phyloP scores from a whole-genome alignment of 1,140 invertebrate genomes.

The Araneus ventricosus region DNA sequence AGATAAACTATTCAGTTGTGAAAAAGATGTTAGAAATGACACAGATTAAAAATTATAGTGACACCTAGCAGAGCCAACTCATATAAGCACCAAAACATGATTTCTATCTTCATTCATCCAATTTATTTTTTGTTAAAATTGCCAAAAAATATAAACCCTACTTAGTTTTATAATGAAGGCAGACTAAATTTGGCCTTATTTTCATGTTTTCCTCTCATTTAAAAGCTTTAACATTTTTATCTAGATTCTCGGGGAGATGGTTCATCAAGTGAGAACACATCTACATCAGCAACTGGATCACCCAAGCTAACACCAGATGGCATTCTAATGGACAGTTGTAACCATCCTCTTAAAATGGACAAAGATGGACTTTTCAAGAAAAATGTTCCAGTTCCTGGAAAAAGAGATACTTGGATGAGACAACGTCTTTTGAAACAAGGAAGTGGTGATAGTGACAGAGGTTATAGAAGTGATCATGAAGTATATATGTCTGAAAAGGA shows the following conservation, averaged over 20 bases:
- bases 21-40: too few relatives aligned
- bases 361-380: constrained; percentile 69
- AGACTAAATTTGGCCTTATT: too few relatives aligned
- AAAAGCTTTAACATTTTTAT: neutral
- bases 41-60: too few relatives aligned
- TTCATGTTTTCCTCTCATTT: neutral
- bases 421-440: constrained; percentile 62
- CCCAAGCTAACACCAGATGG: constrained; percentile 62
- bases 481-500: constrained; percentile 69
- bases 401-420: constrained; percentile 68
- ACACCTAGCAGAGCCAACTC: too few relatives aligned
- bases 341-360: constrained; percentile 41
- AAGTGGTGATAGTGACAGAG: constrained; percentile 65
- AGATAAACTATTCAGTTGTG: too few relatives aligned
- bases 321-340: constrained; percentile 14
- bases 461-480: constrained; percentile 72
- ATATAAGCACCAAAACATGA: too few relatives aligned
- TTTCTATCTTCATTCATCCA: too few relatives aligned
- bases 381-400: constrained; percentile 52
- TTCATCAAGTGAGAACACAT: constrained; percentile 70
- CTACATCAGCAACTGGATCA: constrained; percentile 61
- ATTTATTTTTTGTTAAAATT: too few relatives aligned
- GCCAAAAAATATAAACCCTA: too few relatives aligned
- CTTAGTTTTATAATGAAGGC: too few relatives aligned
- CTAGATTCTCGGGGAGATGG: constrained; percentile 73